Evolutionary conservation across 2,888 invertebrate genomes (phyloP).

Genomic region (Cryptosula pallasiana): DNA sequence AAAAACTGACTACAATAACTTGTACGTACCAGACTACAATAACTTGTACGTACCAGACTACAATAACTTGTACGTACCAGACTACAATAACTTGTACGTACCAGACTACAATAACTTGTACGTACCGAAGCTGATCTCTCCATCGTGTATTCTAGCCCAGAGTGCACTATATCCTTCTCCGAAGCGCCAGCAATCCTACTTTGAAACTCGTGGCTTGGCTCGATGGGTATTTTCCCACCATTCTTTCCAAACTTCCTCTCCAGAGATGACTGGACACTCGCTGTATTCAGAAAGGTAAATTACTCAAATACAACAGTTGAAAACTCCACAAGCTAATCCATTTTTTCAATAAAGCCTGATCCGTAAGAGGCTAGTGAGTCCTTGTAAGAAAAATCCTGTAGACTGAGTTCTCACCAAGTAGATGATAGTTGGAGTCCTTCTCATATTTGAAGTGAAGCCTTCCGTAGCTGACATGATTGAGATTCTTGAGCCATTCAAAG

Average conservation of each 20-base stretch:
- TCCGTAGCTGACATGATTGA: slow-evolving; percentile 95
- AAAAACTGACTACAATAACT: too few relatives aligned
- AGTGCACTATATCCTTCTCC: slow-evolving; percentile 98
- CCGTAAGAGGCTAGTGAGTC: neutral
- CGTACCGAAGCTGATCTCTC: slow-evolving; percentile 85
- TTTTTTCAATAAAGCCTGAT: too few relatives aligned
- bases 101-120: too few relatives aligned
- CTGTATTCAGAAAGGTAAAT: slow-evolving; percentile 52
- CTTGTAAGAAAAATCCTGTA: neutral
- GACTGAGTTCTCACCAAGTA: slow-evolving; percentile 64
- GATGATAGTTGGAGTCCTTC: slow-evolving; percentile 81
- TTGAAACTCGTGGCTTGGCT: slow-evolving; percentile 79
- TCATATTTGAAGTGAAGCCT: slow-evolving; percentile 88
- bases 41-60: too few relatives aligned
- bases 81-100: too few relatives aligned
- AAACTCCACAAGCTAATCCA: too few relatives aligned
- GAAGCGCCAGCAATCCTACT: slow-evolving; percentile 79
- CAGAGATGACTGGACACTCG: slow-evolving; percentile 93
- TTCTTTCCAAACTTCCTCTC: slow-evolving; percentile 87
- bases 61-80: too few relatives aligned
- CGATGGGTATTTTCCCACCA: slow-evolving; percentile 85
- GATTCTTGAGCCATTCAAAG: slow-evolving; percentile 97
- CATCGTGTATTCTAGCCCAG: slow-evolving; percentile 96
- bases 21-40: too few relatives aligned
- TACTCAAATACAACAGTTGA: too few relatives aligned